A percentile compares a stretch with the other conserved stretches of the same genome.
phyloP scores from a whole-genome alignment of 2,888 invertebrate genomes.

The Tinea semifulvella region DNA sequence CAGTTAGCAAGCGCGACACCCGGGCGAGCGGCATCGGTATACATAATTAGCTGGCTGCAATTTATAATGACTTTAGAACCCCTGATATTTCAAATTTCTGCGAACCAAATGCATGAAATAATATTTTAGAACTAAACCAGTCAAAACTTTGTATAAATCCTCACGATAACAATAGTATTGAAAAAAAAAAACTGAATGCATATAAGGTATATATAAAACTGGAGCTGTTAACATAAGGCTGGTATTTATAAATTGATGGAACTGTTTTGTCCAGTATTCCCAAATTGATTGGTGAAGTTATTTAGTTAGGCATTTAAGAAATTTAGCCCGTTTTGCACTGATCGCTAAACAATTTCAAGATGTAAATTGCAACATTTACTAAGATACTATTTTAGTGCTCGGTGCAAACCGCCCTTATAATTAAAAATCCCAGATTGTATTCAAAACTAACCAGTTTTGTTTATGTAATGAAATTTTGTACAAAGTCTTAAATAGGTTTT shows the following conservation, averaged over 20 bases:
- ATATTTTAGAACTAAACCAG: no score
- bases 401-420: neutral
- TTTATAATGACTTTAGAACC: no score
- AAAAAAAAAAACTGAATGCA: conserved; percentile 16
- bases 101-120: no score
- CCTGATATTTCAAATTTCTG: no score
- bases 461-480: conserved; percentile 5
- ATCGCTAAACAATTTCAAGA: neutral
- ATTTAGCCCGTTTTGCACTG: neutral
- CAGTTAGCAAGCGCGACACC: no score
- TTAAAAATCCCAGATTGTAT: conserved; percentile 3
- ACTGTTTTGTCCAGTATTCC: conserved; percentile 9
- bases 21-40: no score
- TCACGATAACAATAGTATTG: conserved; percentile 14
- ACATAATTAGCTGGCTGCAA: no score
- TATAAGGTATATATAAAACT: conserved; percentile 16
- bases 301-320: conserved; percentile 8
- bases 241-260: conserved; percentile 14
- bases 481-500: conserved; percentile 8
- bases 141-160: no score
- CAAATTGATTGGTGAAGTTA: conserved; percentile 7
- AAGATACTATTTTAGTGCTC: neutral
- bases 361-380: neutral
- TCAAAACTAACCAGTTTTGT: neutral
- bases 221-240: conserved; percentile 15